Base-by-base conservation (phyloP, 2,113 vertebrate species). In the Poecile atricapillus region DNA sequence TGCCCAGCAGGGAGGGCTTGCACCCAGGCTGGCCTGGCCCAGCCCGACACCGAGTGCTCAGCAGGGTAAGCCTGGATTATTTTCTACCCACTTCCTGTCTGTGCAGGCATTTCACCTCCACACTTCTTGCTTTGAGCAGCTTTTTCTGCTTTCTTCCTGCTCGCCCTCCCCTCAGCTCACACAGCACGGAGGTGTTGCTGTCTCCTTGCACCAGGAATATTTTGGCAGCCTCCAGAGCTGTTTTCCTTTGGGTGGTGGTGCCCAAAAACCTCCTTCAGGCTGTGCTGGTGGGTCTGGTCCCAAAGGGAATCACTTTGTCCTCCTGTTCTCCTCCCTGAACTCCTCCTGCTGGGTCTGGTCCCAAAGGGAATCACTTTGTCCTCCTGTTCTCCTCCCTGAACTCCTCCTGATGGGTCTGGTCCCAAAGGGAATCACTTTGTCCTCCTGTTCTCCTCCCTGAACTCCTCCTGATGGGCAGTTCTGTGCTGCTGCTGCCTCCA, bases 1-100 rank as follows among this genome's bases (percentile, higher is more conserved):
- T 98, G 98, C 82, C 97, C 98, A 1, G 98, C 98, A 17, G 99
- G 98, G 11, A 99, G 97, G 68, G 98, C 98, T 81, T 99, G 98
- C 81, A 99, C 98, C 28, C 98, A 98, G 95, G 80, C 98, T 28
- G 98, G 98, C 43, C 95, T 99, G 83, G 97, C 87, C 58, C 94
- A 97, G 41, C 98, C 98, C 3, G 98, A 99, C 10, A 62, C 98
- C 0, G 96, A 98, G 21, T 98, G 98, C 90, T 97, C 98, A 60
- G 94, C 98, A 18, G 98, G 98, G 99, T 99, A 93, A 96, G 97
- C 71, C 35, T 24, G 19, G 18, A 0, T 14, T 13, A 18, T 19
- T 47, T 64, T 25, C 62, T 88, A 12, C 33, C 13, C 23, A 3
- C 43, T 75, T 15, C 4, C 1, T 15, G 31, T 9, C 16, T 62